A percentile compares a stretch with the other conserved stretches of the same genome.
Conservation (phyloP, 35 echinoderm and acorn worm species). For the Lytechinus pictus region DNA sequence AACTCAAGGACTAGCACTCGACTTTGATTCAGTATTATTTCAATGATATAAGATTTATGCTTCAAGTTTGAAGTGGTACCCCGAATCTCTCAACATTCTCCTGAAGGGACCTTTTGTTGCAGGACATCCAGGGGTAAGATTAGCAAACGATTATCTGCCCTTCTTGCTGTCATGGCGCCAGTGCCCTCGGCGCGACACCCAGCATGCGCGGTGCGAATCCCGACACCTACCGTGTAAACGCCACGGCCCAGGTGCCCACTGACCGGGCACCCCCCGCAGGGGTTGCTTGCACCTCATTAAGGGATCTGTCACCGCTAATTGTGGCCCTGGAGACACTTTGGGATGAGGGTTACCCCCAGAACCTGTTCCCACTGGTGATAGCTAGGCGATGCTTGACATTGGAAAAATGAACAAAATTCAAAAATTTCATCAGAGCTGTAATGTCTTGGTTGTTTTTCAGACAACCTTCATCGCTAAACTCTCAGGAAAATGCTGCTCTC, state of each 20-base stretch:
- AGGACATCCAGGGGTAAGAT: slow-evolving; percentile 15
- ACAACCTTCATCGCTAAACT: too few relatives aligned
- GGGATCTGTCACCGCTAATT: slow-evolving; percentile 20
- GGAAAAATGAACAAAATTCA: neutral
- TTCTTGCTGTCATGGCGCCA: slow-evolving; percentile 40
- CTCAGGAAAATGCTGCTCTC: too few relatives aligned
- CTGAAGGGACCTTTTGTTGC: neutral
- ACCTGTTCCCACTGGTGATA: neutral
- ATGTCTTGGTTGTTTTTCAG: too few relatives aligned
- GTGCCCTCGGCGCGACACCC: neutral
- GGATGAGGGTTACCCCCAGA: neutral
- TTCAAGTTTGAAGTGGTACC: neutral
- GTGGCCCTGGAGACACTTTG: neutral
- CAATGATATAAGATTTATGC: neutral
- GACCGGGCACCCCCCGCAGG: neutral
- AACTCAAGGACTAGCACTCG: too few relatives aligned
- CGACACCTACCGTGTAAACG: slow-evolving; percentile 40
- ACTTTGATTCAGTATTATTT: too few relatives aligned
- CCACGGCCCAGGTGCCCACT: slow-evolving; percentile 4
- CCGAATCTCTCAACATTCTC: neutral
- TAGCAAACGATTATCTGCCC: slow-evolving; percentile 34
- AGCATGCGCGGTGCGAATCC: slow-evolving; percentile 6
- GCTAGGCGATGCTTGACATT: neutral
- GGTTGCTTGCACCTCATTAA: slow-evolving; percentile 38
- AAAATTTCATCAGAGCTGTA: too few relatives aligned